Evolutionary conservation across 2,113 vertebrate genomes (phyloP), one percentile per base, ranked within the genome.

Genomic region (Larimichthys polyactis): DNA sequence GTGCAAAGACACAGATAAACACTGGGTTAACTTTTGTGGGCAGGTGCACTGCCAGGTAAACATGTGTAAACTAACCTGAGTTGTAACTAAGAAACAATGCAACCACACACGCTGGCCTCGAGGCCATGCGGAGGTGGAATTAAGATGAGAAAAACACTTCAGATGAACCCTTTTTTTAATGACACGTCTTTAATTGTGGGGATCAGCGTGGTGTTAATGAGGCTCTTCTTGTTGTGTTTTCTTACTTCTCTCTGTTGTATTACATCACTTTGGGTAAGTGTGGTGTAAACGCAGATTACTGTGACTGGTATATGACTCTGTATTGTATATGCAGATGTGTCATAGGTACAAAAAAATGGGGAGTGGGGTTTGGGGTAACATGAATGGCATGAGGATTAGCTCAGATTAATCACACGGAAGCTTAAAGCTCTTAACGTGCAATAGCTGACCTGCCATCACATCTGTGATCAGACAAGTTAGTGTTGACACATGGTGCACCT

Each of bases 401-500:
- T 64, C 24, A 40, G 52, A 51, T 27, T 19, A 59, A 49, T n/a
- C 27, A 29, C 64, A 71, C 54, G 73, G 59, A 59, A 19, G 73
- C 66, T 64, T 32, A 40, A 78, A 63, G 29, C 22, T 51, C 57
- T 59, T 49, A 71, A 65, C 29, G 14, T 67, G 20, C 3, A 19
- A 15, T 62, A 58, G 58, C 36, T 77, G 66, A 81, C 72, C 29
- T 81, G 82, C 82, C 83, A 73, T 66, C 79, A 72, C 69, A 83
- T 83, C 40, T 87, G 82, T 52, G 63, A 75, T 60, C 72, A 81
- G 78, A 79, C 32, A 29, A 70, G 78, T 79, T 40, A 2, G 40
- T 82, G 90, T 75, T 89, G 82, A 90, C 78, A 79, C 68, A 66
- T 16, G 9, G 15, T 63, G 69, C 81, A 90, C 78, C 88, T 90